phyloP scores from a whole-genome alignment of 2,797 vertebrate species.

The Aphelocoma californica region DNA sequence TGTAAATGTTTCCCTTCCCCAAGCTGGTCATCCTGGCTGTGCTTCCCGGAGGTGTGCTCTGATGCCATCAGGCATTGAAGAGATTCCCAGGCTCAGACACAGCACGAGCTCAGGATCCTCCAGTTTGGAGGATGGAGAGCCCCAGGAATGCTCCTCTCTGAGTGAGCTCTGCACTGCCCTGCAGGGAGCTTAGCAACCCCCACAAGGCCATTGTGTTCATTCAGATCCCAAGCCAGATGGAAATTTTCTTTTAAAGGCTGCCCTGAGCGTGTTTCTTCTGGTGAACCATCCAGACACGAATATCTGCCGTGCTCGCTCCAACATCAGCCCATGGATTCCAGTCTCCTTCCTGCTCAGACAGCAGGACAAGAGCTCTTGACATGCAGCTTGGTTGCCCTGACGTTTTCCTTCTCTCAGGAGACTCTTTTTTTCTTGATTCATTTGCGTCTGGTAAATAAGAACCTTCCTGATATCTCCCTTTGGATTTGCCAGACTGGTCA shows the following conservation, averaged over 20 bases:
- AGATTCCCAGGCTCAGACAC: not conserved
- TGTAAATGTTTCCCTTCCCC: not conserved
- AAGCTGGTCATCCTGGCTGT: not conserved
- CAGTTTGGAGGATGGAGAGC: not conserved
- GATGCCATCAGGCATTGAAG: not conserved
- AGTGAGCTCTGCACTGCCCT: not conserved
- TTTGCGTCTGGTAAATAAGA: slow-evolving; percentile 16
- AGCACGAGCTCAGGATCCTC: not conserved
- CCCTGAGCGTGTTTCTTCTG: not conserved
- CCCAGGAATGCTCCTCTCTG: not conserved
- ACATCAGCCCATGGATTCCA: not conserved
- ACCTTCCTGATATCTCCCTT: slow-evolving; percentile 4
- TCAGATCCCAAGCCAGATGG: not conserved
- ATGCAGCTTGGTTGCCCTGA: not conserved
- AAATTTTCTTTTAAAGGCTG: slow-evolving; percentile 14
- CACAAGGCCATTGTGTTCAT: not conserved
- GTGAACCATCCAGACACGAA: not conserved
- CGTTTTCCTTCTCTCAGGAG: not conserved
- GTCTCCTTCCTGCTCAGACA: not conserved
- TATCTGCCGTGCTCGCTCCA: not conserved
- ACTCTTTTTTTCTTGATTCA: not conserved
- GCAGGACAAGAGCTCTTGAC: not conserved
- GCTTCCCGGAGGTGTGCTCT: not conserved
- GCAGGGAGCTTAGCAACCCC: slow-evolving; percentile 35
- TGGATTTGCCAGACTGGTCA: not conserved